Percentiles rank a stretch among this genome's conserved stretches.
Conservation (phyloP, 1,140 invertebrate genomes). For the Lutraria rhynchaena region DNA sequence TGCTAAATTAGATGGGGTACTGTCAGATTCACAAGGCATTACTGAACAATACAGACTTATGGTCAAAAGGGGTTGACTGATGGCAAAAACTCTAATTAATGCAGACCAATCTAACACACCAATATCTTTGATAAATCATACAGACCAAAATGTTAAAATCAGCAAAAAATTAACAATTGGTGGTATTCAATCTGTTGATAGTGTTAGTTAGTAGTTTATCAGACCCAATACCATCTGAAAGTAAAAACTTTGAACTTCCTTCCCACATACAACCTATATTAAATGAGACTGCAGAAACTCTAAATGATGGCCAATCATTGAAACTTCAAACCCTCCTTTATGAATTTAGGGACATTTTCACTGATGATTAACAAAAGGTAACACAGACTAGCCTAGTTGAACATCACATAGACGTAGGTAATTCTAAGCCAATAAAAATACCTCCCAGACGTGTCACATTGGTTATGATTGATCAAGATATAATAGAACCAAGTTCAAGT, state of each 20-base stretch:
- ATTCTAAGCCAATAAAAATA: constrained; percentile 41
- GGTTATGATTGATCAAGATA: constrained; percentile 57
- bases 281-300: constrained; percentile 8
- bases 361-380: constrained; percentile 13
- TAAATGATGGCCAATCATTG: constrained; percentile 10
- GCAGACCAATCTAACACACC: constrained; percentile 8
- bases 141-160: constrained; percentile 9
- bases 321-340: not conserved
- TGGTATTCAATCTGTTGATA: not conserved
- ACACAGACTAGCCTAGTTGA: constrained; percentile 17
- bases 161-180: constrained; percentile 14
- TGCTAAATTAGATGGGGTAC: constrained; percentile 15
- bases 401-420: constrained; percentile 58
- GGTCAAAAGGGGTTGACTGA: constrained; percentile 1
- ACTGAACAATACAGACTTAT: constrained; percentile 26
- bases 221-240: not conserved
- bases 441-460: constrained; percentile 39
- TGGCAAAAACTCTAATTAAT: constrained; percentile 24
- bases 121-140: constrained; percentile 27
- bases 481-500: constrained; percentile 69
- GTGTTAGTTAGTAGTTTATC: too few species aligned
- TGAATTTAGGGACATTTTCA: constrained; percentile 47
- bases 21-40: constrained; percentile 10
- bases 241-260: not conserved
- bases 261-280: constrained; percentile 12